Base-by-base conservation (phyloP, 2,113 vertebrate genomes). In the Panthera leo region DNA sequence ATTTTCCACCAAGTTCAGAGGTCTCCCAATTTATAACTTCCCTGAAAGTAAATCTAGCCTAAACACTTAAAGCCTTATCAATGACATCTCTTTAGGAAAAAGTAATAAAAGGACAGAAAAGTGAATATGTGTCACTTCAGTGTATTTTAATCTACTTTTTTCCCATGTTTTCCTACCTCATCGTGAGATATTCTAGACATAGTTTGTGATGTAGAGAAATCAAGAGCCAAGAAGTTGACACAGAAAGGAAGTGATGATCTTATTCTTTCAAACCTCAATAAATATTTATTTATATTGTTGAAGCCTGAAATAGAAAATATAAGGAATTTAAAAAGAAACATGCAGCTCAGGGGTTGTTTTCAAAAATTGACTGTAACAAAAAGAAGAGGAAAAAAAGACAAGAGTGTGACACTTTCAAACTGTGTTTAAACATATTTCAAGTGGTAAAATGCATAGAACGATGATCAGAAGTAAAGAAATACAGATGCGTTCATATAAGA, bases 191-290 rank as follows among this genome's bases (percentile, higher is more conserved):
- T 84, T 91, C 51, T 91, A 83, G 25, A 76, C 0, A 34, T 34
- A 42, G 39, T 27, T 82, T 89, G 3, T 15, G 78, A 94, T 21
- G 34, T 34, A 65, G 76, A 89, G 31, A 93, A 82, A 80, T 68
- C n/a, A 82, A 97, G 45, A 89, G 45, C 21, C 55, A 94, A 68
- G n/a, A 42, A 88, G 11, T 19, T 79, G 7, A 65, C 9, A 76
- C n/a, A 71, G n/a, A 92, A 90, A 45, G 36, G 18, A 93, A 95
- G 89, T 79, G 19, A 53, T 36, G 15, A 92, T 87, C 13, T 89
- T 76, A 85, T 85, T 93, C 76, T 68, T 63, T 58, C 58, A 91
- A 58, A 9, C 55, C 16, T 85, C 4, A 18, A n/a, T 36, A 83
- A 90, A 65, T 92, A 71, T 61, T 63, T 82, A 84, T 87, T 93